Evolutionary conservation across 2,888 invertebrate species (phyloP).

Genomic region (Pyrrhia umbra): DNA sequence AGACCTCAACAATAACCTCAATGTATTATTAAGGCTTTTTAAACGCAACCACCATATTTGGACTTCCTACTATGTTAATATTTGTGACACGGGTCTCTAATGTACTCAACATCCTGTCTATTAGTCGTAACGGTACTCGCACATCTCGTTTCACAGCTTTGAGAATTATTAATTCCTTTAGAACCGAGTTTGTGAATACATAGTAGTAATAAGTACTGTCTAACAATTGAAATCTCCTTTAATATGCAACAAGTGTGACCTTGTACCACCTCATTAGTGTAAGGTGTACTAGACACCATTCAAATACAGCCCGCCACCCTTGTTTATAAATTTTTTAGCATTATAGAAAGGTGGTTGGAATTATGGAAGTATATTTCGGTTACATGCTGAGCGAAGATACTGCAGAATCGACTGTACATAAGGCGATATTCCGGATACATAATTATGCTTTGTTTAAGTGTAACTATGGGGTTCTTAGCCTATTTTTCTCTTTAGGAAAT

Average conservation of each 20-base stretch:
- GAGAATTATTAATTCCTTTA: slow-evolving; percentile 11
- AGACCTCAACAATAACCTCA: not conserved
- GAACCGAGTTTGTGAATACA: slow-evolving; percentile 5
- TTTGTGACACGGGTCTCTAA: slow-evolving; percentile 40
- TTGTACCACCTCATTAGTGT: slow-evolving; percentile 32
- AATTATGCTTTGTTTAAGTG: not conserved
- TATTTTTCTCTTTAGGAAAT: not conserved
- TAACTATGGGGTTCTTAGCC: not conserved
- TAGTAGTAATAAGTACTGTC: not conserved
- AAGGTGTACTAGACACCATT: slow-evolving; percentile 4
- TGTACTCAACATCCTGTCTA: slow-evolving; percentile 31
- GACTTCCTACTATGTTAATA: slow-evolving; percentile 46
- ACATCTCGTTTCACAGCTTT: slow-evolving; percentile 8
- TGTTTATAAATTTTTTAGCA: not conserved
- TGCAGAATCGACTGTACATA: too few species aligned
- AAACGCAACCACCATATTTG: slow-evolving; percentile 29
- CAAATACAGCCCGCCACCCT: not conserved
- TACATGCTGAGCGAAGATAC: too few species aligned
- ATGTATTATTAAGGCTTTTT: slow-evolving; percentile 10
- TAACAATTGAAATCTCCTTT: slow-evolving; percentile 7
- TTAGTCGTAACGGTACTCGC: slow-evolving; percentile 31
- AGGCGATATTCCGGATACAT: too few species aligned
- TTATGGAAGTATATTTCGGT: not conserved
- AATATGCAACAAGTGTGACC: slow-evolving; percentile 46
- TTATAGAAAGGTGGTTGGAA: not conserved